Conservation (phyloP, 2,797 vertebrate genomes). For the Pangasius mekongensis region DNA sequence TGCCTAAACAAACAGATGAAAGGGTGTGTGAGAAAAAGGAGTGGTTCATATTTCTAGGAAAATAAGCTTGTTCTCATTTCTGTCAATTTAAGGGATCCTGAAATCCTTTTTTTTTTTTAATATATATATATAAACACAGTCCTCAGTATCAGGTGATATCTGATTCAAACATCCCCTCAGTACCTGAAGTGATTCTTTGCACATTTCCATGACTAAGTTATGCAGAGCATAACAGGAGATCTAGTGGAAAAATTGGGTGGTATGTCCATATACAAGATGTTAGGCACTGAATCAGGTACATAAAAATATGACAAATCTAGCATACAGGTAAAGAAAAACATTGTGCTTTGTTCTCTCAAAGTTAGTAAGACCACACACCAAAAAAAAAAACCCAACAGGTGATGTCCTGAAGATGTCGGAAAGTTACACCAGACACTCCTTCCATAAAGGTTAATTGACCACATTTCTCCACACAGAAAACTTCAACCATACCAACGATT, state of each 20-base stretch:
- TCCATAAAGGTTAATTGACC: neutral
- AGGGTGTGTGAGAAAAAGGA: conserved; percentile 5
- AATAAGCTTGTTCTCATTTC: neutral
- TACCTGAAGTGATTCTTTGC: neutral
- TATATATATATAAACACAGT: too few species aligned
- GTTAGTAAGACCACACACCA: neutral
- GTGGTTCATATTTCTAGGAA: neutral
- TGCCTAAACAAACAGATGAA: conserved; percentile 76
- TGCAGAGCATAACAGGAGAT: neutral
- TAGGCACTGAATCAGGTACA: neutral
- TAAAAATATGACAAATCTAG: neutral
- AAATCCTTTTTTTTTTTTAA: neutral
- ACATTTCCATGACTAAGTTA: neutral
- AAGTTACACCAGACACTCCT: neutral
- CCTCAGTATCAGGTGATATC: too few species aligned
- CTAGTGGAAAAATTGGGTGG: neutral
- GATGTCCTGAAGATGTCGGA: neutral
- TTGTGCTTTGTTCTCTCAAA: neutral
- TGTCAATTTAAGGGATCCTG: neutral
- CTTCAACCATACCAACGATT: neutral
- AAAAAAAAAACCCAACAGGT: too few species aligned
- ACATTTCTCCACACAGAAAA: neutral
- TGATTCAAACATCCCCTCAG: too few species aligned
- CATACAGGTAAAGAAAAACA: neutral
- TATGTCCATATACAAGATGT: neutral